Evolutionary conservation across 2,113 vertebrate species (phyloP).

Genomic region (Antechinus flavipes): DNA sequence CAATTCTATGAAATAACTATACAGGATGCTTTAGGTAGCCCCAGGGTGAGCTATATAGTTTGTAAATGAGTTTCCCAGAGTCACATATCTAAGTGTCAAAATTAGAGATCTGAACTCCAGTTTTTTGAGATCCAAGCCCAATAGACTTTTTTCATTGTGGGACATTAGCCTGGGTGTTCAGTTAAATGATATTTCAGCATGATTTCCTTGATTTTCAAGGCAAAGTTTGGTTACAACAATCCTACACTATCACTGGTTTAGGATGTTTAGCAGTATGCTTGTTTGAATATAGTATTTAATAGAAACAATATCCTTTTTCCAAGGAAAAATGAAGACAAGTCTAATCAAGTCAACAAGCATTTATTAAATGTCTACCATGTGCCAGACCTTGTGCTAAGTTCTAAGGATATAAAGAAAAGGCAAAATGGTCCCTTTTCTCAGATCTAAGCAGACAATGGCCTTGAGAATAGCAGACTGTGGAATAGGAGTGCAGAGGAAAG

Average conservation of each 20-base stretch:
- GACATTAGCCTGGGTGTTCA: neutral
- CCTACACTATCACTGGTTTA: neutral
- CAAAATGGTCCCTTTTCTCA: neutral
- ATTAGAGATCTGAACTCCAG: neutral
- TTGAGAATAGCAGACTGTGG: neutral
- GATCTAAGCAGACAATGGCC: neutral
- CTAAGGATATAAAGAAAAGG: neutral
- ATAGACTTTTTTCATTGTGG: neutral
- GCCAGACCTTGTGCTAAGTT: neutral
- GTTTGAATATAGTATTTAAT: rapidly evolving
- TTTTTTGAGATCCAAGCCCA: neutral
- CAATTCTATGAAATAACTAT: neutral
- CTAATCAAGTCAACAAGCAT: neutral
- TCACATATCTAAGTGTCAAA: neutral
- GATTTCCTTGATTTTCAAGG: neutral
- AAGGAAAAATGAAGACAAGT: neutral
- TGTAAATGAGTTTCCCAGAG: neutral
- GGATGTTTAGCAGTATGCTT: neutral
- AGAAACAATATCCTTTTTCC: neutral
- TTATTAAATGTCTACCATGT: neutral
- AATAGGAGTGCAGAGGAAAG: neutral
- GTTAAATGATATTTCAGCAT: neutral
- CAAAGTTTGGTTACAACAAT: neutral
- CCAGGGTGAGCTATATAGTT: neutral
- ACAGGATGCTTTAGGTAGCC: neutral